Base-by-base conservation (phyloP, 2,888 invertebrate species). In the Onchidella celtica region DNA sequence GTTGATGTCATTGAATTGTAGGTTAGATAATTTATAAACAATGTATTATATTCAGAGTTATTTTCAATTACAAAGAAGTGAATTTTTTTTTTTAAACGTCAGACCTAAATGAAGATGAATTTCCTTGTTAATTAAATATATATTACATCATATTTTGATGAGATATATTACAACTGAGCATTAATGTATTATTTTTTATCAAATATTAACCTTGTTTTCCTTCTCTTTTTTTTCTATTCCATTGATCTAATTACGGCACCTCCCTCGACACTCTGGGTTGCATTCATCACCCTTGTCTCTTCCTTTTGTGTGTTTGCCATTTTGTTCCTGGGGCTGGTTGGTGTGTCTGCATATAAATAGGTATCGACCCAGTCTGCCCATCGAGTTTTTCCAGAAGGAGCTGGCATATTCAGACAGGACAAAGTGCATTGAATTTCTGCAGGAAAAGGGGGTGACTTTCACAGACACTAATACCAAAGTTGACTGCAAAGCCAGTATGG, bases 301-400 rank as follows among this genome's bases (percentile, higher is more conserved):
- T 32, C 61, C 66, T 47, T 32, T 24, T 55, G 3, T 61, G 38
- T 74, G 34, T 36, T 77, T 32, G 69, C 38, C 36, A 55, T 47
- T 81, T n/a, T n/a, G n/a, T n/a, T 81, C 38, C 24, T 79, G 63
- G 55, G 40, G 57, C 69, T 77, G 47, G 57, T 77, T 76, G 59
- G 66, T 81, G 81, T 73, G 24, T 78, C 77, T 75, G 69, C 73
- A 59, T 65, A 38, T 74, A 72, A 81, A 80, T 96, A 98, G 98
- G 95, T 98, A 97, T 95, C 98, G 98, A 92, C 98, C 97, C 94
- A 95, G 95, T 94, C 95, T 99, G 95, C 96, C 96, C 91, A 95
- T 97, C 94, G 96, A 96, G 94, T 97, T 96, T 95, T 95, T 99
- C 94, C 94, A 95, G 93, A 95, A 96, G 94, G 96, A 97, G 95